Conservation (phyloP, 2,888 invertebrate genomes). For the Listrodromus nycthemerus region DNA sequence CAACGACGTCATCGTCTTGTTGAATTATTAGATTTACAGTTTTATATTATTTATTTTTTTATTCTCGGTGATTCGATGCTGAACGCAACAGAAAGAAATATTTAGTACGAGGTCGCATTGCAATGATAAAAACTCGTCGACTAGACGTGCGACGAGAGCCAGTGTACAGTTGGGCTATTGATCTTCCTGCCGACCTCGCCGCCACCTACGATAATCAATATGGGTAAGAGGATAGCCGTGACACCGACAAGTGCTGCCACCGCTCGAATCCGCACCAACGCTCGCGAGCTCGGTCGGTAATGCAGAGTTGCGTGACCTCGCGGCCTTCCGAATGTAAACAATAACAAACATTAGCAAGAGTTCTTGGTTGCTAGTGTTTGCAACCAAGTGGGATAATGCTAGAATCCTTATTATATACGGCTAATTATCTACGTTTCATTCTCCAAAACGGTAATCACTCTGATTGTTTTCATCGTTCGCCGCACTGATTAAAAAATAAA, state of each 20-base stretch:
- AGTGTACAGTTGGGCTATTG: slow-evolving; percentile 77
- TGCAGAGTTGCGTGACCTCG: background rate
- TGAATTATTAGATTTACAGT: background rate
- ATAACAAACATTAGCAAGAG: slow-evolving; percentile 8
- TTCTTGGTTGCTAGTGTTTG: background rate
- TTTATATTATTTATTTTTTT: slow-evolving; percentile 6
- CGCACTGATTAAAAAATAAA: background rate
- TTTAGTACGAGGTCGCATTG: slow-evolving; percentile 46
- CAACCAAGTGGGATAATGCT: too few relatives aligned
- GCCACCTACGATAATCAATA: slow-evolving; percentile 83
- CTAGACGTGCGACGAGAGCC: slow-evolving; percentile 67
- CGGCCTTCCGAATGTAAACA: slow-evolving; percentile 7
- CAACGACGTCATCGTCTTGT: background rate
- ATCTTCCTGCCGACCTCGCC: slow-evolving; percentile 81
- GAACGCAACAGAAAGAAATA: slow-evolving; percentile 31
- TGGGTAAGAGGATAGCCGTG: slow-evolving; percentile 20
- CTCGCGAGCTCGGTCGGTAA: slow-evolving; percentile 46
- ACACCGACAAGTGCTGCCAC: slow-evolving; percentile 76
- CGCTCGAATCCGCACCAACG: slow-evolving; percentile 36
- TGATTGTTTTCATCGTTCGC: background rate
- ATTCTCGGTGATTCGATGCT: background rate
- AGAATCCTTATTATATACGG: background rate
- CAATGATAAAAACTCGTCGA: slow-evolving; percentile 49
- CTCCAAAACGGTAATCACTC: background rate
- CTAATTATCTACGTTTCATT: background rate